phyloP scores from a whole-genome alignment of 1,140 invertebrate species.

The Cydia fagiglandana region DNA sequence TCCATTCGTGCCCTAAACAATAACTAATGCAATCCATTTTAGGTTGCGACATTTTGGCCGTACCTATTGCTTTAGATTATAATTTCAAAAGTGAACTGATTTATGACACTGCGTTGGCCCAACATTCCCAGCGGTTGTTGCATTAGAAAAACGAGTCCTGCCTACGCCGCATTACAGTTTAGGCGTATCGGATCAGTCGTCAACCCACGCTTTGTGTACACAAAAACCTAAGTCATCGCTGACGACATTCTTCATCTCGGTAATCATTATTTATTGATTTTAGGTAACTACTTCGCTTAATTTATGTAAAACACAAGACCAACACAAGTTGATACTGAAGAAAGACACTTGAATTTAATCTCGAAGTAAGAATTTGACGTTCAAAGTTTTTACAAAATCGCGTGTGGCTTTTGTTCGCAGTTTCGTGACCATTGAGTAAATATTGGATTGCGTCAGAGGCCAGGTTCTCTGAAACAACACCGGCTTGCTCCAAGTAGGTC shows the following conservation, averaged over 20 bases:
- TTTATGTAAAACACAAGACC: neutral
- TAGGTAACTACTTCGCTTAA: neutral
- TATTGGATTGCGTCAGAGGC: neutral
- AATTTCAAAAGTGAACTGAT: neutral
- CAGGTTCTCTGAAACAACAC: slow-evolving; percentile 51
- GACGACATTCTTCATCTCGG: slow-evolving; percentile 32
- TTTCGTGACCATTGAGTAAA: neutral
- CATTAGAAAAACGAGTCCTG: slow-evolving; percentile 30
- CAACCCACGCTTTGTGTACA: slow-evolving; percentile 51
- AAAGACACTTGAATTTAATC: neutral
- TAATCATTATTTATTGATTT: slow-evolving; percentile 11
- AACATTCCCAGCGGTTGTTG: slow-evolving; percentile 15
- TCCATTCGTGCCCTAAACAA: too few relatives aligned
- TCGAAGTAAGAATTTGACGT: neutral
- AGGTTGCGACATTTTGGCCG: neutral
- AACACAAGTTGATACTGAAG: neutral
- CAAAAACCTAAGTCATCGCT: slow-evolving; percentile 46
- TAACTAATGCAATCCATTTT: neutral
- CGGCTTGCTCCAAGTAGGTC: slow-evolving; percentile 64
- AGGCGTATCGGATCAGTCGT: slow-evolving; percentile 55
- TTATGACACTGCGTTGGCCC: neutral
- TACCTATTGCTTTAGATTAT: neutral
- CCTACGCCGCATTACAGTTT: slow-evolving; percentile 37
- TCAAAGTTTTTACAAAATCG: neutral
- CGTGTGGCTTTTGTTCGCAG: neutral